These are phyloP conservation scores for Drosophila jambulina DNA, from an alignment of 1,140 invertebrate genomes.

Conservation along the genomic window DNA sequence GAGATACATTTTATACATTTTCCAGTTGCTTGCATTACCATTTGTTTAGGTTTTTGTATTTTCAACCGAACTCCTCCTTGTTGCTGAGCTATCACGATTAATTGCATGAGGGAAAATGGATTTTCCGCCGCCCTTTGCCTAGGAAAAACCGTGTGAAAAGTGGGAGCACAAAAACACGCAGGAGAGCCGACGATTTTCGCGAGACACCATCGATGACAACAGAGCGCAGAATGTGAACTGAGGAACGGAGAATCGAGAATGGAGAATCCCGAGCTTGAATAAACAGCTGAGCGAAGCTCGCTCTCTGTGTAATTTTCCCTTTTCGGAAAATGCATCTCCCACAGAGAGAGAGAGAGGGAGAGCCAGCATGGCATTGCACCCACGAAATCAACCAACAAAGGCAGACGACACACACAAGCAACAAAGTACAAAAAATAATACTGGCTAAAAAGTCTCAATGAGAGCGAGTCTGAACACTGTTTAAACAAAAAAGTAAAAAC, in stretches of 20 bases:
- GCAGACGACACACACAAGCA: slow-evolving; percentile 15
- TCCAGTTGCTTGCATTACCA: slow-evolving; percentile 48
- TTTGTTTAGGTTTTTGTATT: slow-evolving; percentile 80
- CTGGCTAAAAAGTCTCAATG: slow-evolving; percentile 60
- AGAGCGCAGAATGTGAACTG: slow-evolving; percentile 71
- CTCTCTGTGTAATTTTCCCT: slow-evolving; percentile 4
- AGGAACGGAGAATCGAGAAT: slow-evolving; percentile 19
- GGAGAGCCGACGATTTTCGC: slow-evolving; percentile 42
- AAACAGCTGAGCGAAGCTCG: slow-evolving; percentile 32
- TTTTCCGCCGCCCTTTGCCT: slow-evolving; percentile 47
- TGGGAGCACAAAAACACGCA: slow-evolving; percentile 27
- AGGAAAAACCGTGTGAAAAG: slow-evolving; percentile 65
- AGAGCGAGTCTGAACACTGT: slow-evolving; percentile 43
- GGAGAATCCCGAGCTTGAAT: slow-evolving; percentile 11
- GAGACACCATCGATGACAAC: slow-evolving; percentile 74
- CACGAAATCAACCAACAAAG: slow-evolving; percentile 59
- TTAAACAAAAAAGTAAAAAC: slow-evolving; percentile 21
- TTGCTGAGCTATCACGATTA: slow-evolving; percentile 16
- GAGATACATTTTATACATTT: slow-evolving; percentile 15
- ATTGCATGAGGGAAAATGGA: slow-evolving; percentile 36
- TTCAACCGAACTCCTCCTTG: slow-evolving; percentile 27
- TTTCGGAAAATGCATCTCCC: slow-evolving; percentile 27
- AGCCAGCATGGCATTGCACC: slow-evolving; percentile 67
- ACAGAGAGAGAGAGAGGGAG: slow-evolving; percentile 12
- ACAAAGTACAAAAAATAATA: slow-evolving; percentile 1